Evolutionary conservation across 1,140 invertebrate species (phyloP), one percentile per base, ranked within the genome.

Genomic region (Lanistes nyassanus): DNA sequence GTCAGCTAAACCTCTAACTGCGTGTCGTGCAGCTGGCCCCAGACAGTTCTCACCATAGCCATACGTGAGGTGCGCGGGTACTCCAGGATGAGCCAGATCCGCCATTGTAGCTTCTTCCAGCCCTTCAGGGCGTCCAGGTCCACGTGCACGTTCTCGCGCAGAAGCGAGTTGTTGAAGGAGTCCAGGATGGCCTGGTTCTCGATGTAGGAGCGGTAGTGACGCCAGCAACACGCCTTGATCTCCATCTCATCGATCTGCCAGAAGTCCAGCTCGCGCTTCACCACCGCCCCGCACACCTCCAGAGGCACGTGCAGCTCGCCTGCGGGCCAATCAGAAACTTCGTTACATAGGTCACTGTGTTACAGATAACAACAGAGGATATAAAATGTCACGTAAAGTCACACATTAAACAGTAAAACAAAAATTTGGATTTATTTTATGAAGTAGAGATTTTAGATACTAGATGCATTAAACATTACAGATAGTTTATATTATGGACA

Each of bases 291-390:
- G 74, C 90, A 90, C 37, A 89, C 83, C 77, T 89, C 86, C 34
- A 86, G 76, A 2, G 89, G 89, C 55, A 90, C 88, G 75, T 90
- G 90, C n/a, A 90, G 81, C 77, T 89, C 88, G 55, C 89, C 89
- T 90, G 81, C 70, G 83, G 75, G 37, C 13, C 47, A 9, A 81
- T 77, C 16, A 60, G 76, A n/a, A n/a, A n/a, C n/a, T n/a, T n/a
- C 13, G 39, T 34, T 69, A 51, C 53, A 51, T 64, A 37, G 37
- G 29, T 64, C 2, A 36, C 31, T 60, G 39, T 31, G 62, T 56
- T 6, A 53, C 11, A 36, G 21, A 1, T 13, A 34, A 4, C 26
- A 65, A 31, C n/a, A 9, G 7, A 9, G 9, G 26, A 65, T 7
- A 31, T 39, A 7, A 31, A n/a, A n/a, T n/a, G n/a, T 4, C 21